These are phyloP conservation scores for Chaetops frenatus DNA, from an alignment of 2,113 vertebrate genomes.

Conservation along the genomic window DNA sequence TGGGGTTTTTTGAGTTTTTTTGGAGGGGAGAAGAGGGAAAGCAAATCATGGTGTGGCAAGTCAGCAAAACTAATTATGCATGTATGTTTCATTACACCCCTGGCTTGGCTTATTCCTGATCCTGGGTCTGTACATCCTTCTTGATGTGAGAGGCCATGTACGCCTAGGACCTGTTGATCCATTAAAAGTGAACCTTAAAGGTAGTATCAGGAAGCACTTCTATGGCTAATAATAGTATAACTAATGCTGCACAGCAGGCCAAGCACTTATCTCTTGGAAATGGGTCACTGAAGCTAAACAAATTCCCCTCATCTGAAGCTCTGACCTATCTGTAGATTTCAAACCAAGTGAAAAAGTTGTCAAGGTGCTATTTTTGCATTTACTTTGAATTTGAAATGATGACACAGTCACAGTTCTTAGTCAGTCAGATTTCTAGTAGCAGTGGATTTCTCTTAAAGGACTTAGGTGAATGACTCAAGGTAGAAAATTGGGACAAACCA, in stretches of 20 bases:
- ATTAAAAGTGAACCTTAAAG: background rate
- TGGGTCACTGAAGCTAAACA: slow-evolving; percentile 22
- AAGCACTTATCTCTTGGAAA: background rate
- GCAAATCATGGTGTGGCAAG: background rate
- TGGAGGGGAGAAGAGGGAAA: background rate
- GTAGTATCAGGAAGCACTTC: background rate
- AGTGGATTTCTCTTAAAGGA: slow-evolving; percentile 35
- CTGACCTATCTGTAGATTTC: slow-evolving; percentile 29
- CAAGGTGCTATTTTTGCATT: slow-evolving; percentile 39
- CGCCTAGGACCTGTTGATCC: background rate
- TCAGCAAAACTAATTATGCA: background rate
- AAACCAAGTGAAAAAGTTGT: background rate
- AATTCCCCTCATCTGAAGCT: background rate
- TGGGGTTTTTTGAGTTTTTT: background rate
- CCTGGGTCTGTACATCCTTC: background rate
- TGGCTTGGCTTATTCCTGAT: background rate
- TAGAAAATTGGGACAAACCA: slow-evolving; percentile 24
- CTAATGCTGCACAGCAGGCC: background rate
- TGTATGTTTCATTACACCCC: background rate
- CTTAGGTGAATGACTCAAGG: slow-evolving; percentile 13
- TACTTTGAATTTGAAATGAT: slow-evolving; percentile 18
- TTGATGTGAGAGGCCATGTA: background rate
- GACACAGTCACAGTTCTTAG: slow-evolving; percentile 7
- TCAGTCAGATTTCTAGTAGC: slow-evolving; percentile 29
- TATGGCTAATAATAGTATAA: background rate